phyloP scores from a whole-genome alignment of 2,888 invertebrate genomes.

The Euzophera pinguis region DNA sequence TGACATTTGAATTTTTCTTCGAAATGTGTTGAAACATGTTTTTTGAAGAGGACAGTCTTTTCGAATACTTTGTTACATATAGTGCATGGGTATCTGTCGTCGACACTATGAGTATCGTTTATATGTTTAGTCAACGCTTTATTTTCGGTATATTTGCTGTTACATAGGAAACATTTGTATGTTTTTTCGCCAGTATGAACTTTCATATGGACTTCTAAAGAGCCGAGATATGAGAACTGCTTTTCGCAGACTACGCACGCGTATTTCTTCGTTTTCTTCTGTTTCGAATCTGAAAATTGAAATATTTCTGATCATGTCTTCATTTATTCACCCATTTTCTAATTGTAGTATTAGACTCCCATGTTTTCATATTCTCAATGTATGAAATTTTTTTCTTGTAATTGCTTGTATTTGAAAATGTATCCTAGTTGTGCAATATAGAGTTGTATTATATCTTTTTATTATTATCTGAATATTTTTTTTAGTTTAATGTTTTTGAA shows the following conservation, averaged over 20 bases:
- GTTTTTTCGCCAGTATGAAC: constrained; percentile 50
- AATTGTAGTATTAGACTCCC: too few species aligned
- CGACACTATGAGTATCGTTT: constrained; percentile 34
- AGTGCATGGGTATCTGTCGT: constrained; percentile 47
- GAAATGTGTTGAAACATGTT: constrained; percentile 52
- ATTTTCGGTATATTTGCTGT: constrained; percentile 43
- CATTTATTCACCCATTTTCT: too few species aligned
- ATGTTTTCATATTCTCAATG: too few species aligned
- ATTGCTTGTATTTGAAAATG: too few species aligned
- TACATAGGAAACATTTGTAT: constrained; percentile 50
- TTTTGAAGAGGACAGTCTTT: constrained; percentile 49
- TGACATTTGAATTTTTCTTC: constrained; percentile 54
- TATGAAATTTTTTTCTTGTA: too few species aligned
- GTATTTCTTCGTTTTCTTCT: constrained; percentile 29
- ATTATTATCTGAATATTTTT: too few species aligned
- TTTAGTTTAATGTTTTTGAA: too few species aligned
- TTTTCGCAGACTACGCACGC: constrained; percentile 46
- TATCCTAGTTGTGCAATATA: too few species aligned
- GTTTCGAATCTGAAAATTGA: constrained; percentile 15
- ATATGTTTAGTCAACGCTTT: constrained; percentile 60
- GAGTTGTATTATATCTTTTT: too few species aligned
- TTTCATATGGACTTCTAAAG: constrained; percentile 44
- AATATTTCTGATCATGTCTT: too few species aligned
- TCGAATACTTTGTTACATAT: constrained; percentile 48
- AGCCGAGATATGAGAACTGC: constrained; percentile 43